These are phyloP conservation scores for Alauda arvensis DNA, from an alignment of 2,797 vertebrate genomes.

Conservation along the genomic window DNA sequence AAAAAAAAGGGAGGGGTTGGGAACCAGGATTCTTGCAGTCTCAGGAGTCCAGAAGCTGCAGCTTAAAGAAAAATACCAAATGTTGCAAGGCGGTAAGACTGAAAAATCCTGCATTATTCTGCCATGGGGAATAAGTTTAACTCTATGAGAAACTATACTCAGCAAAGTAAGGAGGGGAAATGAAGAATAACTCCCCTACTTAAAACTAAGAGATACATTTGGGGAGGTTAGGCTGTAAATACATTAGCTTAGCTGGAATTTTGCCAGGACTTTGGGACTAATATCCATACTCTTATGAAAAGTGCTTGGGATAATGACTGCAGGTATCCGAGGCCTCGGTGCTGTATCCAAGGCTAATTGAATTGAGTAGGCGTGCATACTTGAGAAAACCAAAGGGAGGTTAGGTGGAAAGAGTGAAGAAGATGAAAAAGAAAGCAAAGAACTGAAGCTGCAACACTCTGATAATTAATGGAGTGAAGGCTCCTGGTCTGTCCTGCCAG, in stretches of 20 bases:
- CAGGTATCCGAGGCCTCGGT: slow-evolving; percentile 16
- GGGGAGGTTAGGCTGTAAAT: slow-evolving; percentile 43
- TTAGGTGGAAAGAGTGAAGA: slow-evolving; percentile 26
- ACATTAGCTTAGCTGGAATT: slow-evolving; percentile 48
- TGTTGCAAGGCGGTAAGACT: neutral
- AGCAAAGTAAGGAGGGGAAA: neutral
- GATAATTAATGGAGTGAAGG: neutral
- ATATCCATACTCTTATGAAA: slow-evolving; percentile 54
- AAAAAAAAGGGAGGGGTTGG: slow-evolving; percentile 12
- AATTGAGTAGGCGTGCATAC: slow-evolving; percentile 45
- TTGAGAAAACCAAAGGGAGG: slow-evolving; percentile 39
- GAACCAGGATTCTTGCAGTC: slow-evolving; percentile 10
- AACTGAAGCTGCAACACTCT: neutral
- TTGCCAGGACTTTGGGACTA: slow-evolving; percentile 54
- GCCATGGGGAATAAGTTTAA: slow-evolving; percentile 14
- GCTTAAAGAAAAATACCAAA: slow-evolving; percentile 49
- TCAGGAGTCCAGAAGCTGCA: slow-evolving; percentile 34
- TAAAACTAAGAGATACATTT: slow-evolving; percentile 21
- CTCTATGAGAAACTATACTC: neutral
- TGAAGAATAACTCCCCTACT: slow-evolving; percentile 22
- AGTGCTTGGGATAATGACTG: slow-evolving; percentile 52
- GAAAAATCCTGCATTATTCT: slow-evolving; percentile 21
- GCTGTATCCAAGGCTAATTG: slow-evolving; percentile 53
- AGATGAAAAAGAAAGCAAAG: slow-evolving; percentile 30
- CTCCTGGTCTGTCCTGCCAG: neutral